These are phyloP conservation scores for Azemiops feae DNA, from an alignment of 2,113 vertebrate genomes.

Conservation along the genomic window DNA sequence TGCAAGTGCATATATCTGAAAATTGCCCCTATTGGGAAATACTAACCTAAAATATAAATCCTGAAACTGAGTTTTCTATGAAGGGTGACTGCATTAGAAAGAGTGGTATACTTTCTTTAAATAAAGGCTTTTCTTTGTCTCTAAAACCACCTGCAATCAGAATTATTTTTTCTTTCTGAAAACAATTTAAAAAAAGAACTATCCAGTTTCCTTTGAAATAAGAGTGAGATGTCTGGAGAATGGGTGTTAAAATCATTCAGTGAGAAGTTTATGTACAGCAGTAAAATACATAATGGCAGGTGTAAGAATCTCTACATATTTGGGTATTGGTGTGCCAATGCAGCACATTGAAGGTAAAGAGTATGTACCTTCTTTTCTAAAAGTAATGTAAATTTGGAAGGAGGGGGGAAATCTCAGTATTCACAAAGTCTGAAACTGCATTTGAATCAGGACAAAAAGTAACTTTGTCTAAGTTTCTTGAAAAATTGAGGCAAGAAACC, in stretches of 20 bases:
- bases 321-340: neutral
- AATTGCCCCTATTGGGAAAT: neutral
- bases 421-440: neutral
- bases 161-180: neutral
- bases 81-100: neutral
- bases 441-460: neutral
- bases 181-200: neutral
- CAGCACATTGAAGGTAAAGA: neutral
- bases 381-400: neutral
- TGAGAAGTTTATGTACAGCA: neutral
- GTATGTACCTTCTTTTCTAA: neutral
- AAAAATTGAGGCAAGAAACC: neutral
- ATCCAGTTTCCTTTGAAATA: neutral
- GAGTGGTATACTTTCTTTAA: neutral
- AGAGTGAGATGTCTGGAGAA: neutral
- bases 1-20: neutral
- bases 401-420: neutral
- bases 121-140: neutral
- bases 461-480: neutral
- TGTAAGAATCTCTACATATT: neutral
- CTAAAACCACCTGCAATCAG: neutral
- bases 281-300: neutral
- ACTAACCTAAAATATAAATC: neutral
- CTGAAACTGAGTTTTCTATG: neutral
- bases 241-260: neutral